phyloP scores from a whole-genome alignment of 2,113 vertebrate genomes.

The Clarias gariepinus region DNA sequence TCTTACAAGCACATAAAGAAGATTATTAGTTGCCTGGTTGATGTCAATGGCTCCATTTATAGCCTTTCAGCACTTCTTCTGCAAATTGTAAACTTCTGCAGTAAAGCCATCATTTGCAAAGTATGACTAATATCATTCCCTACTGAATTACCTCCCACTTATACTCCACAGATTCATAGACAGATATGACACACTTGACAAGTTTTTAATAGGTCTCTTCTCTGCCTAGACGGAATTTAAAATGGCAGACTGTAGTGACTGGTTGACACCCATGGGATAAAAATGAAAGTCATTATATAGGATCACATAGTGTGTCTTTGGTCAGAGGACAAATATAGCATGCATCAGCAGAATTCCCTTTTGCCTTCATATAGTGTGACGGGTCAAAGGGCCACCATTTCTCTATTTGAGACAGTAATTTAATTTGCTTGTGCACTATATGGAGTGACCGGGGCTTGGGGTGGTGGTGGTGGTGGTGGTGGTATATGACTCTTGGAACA shows the following conservation, averaged over 20 bases:
- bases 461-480: background rate
- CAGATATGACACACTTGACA: slow-evolving; percentile 31
- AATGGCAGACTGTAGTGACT: slow-evolving; percentile 25
- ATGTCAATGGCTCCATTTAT: background rate
- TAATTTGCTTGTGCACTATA: slow-evolving; percentile 32
- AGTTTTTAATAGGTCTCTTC: slow-evolving; percentile 14
- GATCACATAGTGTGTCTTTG: slow-evolving; percentile 17
- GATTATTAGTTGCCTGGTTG: background rate
- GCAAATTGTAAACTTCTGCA: slow-evolving; percentile 5
- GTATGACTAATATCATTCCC: slow-evolving; percentile 16
- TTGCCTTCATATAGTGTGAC: slow-evolving; percentile 16
- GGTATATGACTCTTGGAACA: slow-evolving; percentile 36
- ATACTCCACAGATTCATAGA: background rate
- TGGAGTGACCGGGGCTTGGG: background rate
- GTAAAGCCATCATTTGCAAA: slow-evolving; percentile 14
- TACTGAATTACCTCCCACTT: slow-evolving; percentile 4
- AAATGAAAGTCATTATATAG: slow-evolving; percentile 39
- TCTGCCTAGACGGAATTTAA: slow-evolving; percentile 13
- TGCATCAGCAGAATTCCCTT: slow-evolving; percentile 10
- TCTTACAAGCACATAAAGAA: background rate
- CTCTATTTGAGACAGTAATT: slow-evolving; percentile 37
- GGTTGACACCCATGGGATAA: slow-evolving; percentile 28
- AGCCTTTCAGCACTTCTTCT: background rate
- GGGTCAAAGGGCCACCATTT: slow-evolving; percentile 11
- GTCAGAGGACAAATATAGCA: slow-evolving; percentile 33